Evolutionary conservation across 2,113 vertebrate genomes (phyloP), one percentile per base, ranked within the genome.

Genomic region (Gadus macrocephalus): DNA sequence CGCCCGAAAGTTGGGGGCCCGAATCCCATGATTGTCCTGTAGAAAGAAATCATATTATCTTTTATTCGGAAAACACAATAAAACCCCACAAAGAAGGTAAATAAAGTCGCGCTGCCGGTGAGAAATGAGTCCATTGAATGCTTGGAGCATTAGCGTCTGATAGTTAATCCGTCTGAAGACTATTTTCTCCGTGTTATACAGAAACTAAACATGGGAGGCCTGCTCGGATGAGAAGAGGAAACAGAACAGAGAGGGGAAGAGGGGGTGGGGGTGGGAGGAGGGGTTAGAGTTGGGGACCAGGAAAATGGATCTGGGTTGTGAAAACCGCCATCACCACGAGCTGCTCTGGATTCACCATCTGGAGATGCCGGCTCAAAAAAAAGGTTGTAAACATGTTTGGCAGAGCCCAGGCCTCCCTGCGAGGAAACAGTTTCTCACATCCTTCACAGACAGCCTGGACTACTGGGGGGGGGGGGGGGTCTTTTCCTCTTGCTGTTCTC

Each of bases 311-410:
- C 87, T 89, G 79, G 81, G 89, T 89, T 86, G 83, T 75, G 76
- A 91, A 91, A 93, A 92, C 91, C 90, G 91, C 90, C 67, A 79
- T 92, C 89, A 93, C 90, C 92, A 89, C 87, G 83, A 89, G 83
- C 83, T 86, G 86, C 86, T 89, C 88, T 89, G 91, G 91, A 91
- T 87, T 83, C 85, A 80, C 86, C 92, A 92, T 91, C 91, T 91
- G 91, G 90, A 90, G 87, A 85, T 77, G 83, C 82, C 78, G 83
- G 84, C 87, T 91, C 88, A 89, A 90, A 89, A 86, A 90, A 89
- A 87, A 75, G 82, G 66, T 86, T 90, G 84, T 87, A 91, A 70
- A 83, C 85, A 69, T 59, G 80, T 89, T 70, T 87, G 85, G 85
- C 42, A 86, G 89, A 16, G 55, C 55, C 84, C 42, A 49, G 42